Conservation (phyloP, 1,140 invertebrate genomes). For the Geopemphigus sp. region DNA sequence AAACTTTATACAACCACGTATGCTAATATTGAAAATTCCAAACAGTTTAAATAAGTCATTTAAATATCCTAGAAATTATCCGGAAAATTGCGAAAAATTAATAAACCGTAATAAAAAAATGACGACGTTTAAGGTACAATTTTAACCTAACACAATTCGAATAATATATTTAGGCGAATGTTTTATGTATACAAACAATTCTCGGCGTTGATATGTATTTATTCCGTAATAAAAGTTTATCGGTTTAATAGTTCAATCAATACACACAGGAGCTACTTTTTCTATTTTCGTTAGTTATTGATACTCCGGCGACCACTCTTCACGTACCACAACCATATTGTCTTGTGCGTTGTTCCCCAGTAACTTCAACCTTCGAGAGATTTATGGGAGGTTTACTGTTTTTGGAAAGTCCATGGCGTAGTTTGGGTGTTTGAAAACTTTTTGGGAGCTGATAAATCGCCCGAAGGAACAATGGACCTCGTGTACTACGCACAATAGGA, state of each 20-base stretch:
- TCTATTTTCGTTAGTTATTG: not conserved
- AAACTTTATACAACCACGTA: too few species aligned
- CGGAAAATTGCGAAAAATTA: too few species aligned
- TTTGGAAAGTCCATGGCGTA: conserved; percentile 11
- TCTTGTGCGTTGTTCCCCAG: not conserved
- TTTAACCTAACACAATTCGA: too few species aligned
- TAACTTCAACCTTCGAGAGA: not conserved
- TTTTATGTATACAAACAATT: too few species aligned
- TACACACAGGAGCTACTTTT: not conserved
- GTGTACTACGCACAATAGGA: not conserved
- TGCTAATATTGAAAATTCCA: too few species aligned
- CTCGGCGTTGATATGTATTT: not conserved
- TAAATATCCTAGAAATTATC: too few species aligned
- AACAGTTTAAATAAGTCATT: too few species aligned
- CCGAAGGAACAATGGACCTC: conserved; percentile 3
- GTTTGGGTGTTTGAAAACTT: conserved; percentile 22
- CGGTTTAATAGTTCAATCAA: not conserved
- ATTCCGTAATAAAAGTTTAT: not conserved
- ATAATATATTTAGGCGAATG: too few species aligned
- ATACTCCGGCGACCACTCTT: not conserved
- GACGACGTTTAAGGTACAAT: too few species aligned
- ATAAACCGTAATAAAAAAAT: too few species aligned
- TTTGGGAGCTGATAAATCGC: conserved; percentile 30
- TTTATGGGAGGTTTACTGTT: conserved; percentile 36
- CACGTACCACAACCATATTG: not conserved